phyloP scores from a whole-genome alignment of 2,797 vertebrate species.

The Tachyglossus aculeatus region DNA sequence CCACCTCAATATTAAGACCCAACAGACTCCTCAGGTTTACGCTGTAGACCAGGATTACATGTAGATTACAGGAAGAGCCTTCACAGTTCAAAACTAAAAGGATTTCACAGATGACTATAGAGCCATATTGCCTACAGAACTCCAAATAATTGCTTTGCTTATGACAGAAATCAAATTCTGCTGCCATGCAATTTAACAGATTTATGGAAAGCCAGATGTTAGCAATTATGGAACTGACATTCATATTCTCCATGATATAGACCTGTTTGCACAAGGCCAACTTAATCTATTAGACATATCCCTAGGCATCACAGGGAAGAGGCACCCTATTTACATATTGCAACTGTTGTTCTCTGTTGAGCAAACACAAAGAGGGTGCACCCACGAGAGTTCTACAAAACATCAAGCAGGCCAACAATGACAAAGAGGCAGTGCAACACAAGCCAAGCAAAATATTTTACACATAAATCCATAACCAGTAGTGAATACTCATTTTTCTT shows the following conservation, averaged over 20 bases:
- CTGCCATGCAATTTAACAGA: constrained; percentile 78
- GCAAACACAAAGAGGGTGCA: constrained; percentile 52
- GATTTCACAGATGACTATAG: constrained; percentile 65
- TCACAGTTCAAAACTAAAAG: constrained; percentile 50
- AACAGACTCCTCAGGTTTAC: not conserved
- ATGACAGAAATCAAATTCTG: constrained; percentile 73
- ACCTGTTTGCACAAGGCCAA: constrained; percentile 76
- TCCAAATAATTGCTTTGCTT: constrained; percentile 76
- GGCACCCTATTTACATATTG: constrained; percentile 52
- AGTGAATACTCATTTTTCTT: constrained; percentile 15
- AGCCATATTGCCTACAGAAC: constrained; percentile 63
- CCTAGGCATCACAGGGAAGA: constrained; percentile 59
- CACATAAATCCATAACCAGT: constrained; percentile 47
- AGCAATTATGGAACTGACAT: constrained; percentile 76
- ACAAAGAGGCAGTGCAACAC: constrained; percentile 50
- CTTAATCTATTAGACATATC: constrained; percentile 67
- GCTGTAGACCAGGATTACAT: constrained; percentile 2
- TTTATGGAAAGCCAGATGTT: constrained; percentile 83
- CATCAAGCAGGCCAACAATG: constrained; percentile 26
- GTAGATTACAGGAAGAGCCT: constrained; percentile 31
- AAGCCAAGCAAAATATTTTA: constrained; percentile 27
- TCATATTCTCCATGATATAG: constrained; percentile 72
- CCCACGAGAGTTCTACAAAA: constrained; percentile 42
- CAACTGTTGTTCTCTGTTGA: constrained; percentile 53
- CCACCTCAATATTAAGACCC: constrained; percentile 4